A percentile compares a stretch with the other conserved stretches of the same genome.
Evolutionary conservation across 2,113 vertebrate genomes (phyloP).

Genomic region (Leptodactylus fuscus): DNA sequence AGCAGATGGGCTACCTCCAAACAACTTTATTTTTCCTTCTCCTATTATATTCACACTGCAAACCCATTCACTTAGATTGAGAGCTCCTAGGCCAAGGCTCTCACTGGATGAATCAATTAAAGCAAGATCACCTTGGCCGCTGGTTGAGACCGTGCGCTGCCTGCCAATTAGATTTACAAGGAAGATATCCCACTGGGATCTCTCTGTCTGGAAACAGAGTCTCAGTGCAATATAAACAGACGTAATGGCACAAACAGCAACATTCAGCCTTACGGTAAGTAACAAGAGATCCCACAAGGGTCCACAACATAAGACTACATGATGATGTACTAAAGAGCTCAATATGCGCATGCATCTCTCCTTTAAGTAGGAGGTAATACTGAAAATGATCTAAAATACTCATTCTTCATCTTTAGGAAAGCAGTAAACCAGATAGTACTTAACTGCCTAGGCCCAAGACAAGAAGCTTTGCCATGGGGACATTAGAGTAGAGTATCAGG

Average conservation of each 20-base stretch:
- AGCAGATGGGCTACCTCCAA: too few species aligned
- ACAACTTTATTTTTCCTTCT: too few species aligned
- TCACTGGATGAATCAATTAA: background rate
- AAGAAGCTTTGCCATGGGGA: too few species aligned
- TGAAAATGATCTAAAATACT: background rate
- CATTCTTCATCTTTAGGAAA: background rate
- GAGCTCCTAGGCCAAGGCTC: background rate
- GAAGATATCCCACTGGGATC: constrained; percentile 20
- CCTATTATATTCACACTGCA: too few species aligned
- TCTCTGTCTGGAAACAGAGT: constrained; percentile 38
- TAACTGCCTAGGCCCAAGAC: too few species aligned
- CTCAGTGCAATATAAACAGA: background rate
- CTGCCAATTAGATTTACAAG: constrained; percentile 33
- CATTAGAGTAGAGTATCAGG: too few species aligned
- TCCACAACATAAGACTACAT: background rate
- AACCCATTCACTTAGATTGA: too few species aligned
- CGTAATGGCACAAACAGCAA: background rate
- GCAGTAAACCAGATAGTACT: too few species aligned
- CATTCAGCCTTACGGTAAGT: constrained; percentile 3
- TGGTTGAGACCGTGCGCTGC: background rate
- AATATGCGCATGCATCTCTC: background rate
- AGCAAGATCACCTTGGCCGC: constrained; percentile 3
- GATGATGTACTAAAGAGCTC: background rate
- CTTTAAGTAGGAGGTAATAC: background rate
- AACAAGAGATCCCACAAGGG: constrained; percentile 7